Percentiles rank a stretch among this genome's conserved stretches.
Conservation (phyloP, 2,888 invertebrate genomes). For the Clepsis dumicolana region DNA sequence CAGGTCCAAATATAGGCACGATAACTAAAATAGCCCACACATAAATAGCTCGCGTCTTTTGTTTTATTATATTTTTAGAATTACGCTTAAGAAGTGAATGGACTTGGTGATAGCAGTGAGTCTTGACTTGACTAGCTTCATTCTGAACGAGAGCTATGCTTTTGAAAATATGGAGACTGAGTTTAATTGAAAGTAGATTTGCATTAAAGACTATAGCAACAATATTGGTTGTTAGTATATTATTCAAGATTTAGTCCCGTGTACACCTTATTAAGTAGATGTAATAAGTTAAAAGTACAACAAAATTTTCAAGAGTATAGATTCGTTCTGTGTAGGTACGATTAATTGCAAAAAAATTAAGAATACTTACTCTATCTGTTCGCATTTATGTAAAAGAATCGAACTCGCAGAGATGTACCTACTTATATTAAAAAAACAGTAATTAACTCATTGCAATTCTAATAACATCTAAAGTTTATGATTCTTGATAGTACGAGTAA, state of each 20-base stretch:
- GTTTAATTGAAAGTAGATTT: no score
- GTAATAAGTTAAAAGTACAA: no score
- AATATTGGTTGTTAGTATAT: no score
- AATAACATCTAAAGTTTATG: background rate
- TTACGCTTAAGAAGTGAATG: constrained; percentile 28
- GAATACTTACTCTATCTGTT: no score
- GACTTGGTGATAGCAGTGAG: background rate
- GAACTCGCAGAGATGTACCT: no score
- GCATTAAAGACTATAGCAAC: no score
- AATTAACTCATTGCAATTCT: background rate
- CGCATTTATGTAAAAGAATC: background rate
- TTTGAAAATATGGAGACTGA: background rate
- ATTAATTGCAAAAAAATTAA: no score
- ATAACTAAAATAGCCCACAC: constrained; percentile 35
- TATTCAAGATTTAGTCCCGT: no score
- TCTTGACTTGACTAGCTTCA: background rate
- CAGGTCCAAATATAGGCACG: constrained; percentile 39
- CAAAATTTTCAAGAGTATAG: no score
- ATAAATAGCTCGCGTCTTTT: constrained; percentile 40
- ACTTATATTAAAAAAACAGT: background rate
- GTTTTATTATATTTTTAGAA: constrained; percentile 41
- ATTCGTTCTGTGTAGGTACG: no score
- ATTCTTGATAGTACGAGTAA: background rate
- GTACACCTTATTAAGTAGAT: no score
- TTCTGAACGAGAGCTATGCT: background rate